phyloP scores from a whole-genome alignment of 2,797 vertebrate species.

The Melanotaenia nigrans region DNA sequence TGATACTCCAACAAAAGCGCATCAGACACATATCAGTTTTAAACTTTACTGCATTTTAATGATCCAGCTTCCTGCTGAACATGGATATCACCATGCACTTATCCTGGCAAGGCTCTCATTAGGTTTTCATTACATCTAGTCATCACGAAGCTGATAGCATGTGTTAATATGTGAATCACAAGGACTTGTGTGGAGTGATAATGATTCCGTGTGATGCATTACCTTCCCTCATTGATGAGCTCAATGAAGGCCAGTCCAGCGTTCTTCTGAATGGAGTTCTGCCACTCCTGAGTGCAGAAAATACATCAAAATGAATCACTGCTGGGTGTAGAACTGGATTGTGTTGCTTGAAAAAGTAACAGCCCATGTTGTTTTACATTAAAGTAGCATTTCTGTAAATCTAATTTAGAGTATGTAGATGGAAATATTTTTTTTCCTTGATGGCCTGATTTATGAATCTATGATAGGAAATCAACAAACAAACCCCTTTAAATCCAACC shows the following conservation, averaged over 20 bases:
- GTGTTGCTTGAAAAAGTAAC: background rate
- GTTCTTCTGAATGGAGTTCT: slow-evolving; percentile 99
- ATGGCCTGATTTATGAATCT: background rate
- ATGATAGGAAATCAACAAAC: background rate
- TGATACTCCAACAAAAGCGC: background rate
- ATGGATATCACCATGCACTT: slow-evolving; percentile 47
- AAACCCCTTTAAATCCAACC: background rate
- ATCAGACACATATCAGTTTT: slow-evolving; percentile 24
- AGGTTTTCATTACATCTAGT: slow-evolving; percentile 31
- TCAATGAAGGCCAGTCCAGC: slow-evolving; percentile 99
- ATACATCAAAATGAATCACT: background rate
- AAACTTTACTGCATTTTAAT: slow-evolving; percentile 46
- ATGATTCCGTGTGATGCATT: slow-evolving; percentile 71
- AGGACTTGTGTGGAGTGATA: slow-evolving; percentile 10
- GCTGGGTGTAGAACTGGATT: background rate
- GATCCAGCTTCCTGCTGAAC: slow-evolving; percentile 43
- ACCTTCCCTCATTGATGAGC: slow-evolving; percentile 99
- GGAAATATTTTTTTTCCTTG: background rate
- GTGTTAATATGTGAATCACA: slow-evolving; percentile 34
- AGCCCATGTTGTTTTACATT: background rate
- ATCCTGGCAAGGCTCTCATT: slow-evolving; percentile 48
- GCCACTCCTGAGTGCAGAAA: slow-evolving; percentile 89
- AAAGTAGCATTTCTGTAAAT: background rate
- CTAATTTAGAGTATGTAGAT: background rate
- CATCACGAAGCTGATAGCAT: slow-evolving; percentile 41